These are phyloP conservation scores for Montifringilla adamsi DNA, from an alignment of 2,113 vertebrate genomes.

Conservation along the genomic window DNA sequence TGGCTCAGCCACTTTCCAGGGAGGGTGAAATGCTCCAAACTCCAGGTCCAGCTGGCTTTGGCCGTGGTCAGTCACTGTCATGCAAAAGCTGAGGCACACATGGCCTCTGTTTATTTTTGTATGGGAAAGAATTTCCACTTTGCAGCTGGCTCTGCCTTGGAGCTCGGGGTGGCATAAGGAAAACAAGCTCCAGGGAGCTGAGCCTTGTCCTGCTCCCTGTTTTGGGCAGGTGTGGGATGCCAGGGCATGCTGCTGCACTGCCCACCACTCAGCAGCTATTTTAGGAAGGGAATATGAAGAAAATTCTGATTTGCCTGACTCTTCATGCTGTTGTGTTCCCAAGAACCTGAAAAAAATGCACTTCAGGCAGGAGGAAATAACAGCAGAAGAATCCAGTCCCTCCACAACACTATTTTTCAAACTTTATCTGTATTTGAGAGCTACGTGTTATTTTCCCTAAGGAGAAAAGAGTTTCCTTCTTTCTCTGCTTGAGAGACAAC, in stretches of 20 bases:
- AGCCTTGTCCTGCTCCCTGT: neutral
- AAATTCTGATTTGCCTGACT: neutral
- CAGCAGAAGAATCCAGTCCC: neutral
- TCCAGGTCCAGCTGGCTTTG: neutral
- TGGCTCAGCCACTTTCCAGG: neutral
- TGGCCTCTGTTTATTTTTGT: neutral
- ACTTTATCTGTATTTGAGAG: slow-evolving; percentile 29
- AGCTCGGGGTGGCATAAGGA: accelerated
- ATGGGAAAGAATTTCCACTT: neutral
- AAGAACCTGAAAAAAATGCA: neutral
- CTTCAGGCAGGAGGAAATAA: neutral
- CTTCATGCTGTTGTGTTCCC: neutral
- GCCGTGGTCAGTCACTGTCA: accelerated
- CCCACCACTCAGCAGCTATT: neutral
- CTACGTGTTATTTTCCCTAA: slow-evolving; percentile 10
- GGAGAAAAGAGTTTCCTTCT: slow-evolving; percentile 39
- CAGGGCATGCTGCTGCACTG: neutral
- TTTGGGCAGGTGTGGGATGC: neutral
- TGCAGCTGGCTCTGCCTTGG: neutral
- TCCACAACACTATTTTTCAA: slow-evolving; percentile 19
- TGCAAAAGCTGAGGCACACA: neutral
- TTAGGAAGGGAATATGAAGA: neutral
- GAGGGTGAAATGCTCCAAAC: neutral
- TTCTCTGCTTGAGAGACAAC: slow-evolving; percentile 35
- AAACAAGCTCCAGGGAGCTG: neutral